Base-by-base conservation (phyloP, 2,113 vertebrate species). In the Tetrax tetrax region DNA sequence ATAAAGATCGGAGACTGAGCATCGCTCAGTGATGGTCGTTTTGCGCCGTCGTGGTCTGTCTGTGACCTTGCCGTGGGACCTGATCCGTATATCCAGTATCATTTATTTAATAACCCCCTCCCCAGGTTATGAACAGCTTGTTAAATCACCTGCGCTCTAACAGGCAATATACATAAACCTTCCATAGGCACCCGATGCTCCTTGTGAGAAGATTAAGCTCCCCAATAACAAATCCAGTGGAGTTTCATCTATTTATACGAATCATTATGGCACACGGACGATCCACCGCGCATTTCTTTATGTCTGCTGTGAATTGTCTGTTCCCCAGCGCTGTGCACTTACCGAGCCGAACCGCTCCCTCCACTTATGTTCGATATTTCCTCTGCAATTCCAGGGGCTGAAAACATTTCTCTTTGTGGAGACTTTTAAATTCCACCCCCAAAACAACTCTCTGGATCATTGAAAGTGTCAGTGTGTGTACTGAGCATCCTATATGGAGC, bases 1-100 rank as follows among this genome's bases (percentile, higher is more conserved):
- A 2, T 45, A 22, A 38, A 47, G n/a, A 25, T 21, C 0, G 6
- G 50, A 70, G 81, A 17, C 2, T 8, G 56, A 17, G 4, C 17
- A 0, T 2, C 22, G 0, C 37, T 38, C 59, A 23, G 53, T 2
- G 1, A 4, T 4, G 15, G 9, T 21, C 19, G 1, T 53, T 72
- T 71, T 22, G 27, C n/a, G 33, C 25, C 48, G 5, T 6, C 12
- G 6, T 4, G 2, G 27, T 13, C 50, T 53, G 37, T 28, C 60
- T 19, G 57, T 7, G 21, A 47, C 56, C 59, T 27, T 51, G 25
- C 89, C 2, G 5, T 12, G n/a, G 50, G 66, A 17, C 16, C 43
- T 2, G 38, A 29, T 2, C 33, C 24, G 0, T 18, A 29, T 12
- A 48, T 18, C 35, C 51, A 27, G 50, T 9, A 23, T 33, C 9